Evolutionary conservation across 2,888 invertebrate species (phyloP), one percentile per base, ranked within the genome.

Genomic region (Gasteruption jaculator): DNA sequence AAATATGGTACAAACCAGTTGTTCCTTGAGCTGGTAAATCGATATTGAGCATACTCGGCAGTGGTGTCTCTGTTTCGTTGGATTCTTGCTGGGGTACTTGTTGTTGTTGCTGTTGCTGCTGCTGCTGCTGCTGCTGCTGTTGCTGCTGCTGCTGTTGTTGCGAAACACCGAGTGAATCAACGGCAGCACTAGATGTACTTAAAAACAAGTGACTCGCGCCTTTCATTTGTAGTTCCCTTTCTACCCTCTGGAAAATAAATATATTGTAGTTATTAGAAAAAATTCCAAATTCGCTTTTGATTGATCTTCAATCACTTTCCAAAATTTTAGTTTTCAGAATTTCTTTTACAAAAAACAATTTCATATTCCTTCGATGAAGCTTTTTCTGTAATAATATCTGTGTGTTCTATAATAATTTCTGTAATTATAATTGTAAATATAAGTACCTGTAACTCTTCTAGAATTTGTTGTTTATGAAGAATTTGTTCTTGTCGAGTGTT

Each of bases 401-500:
- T n/a, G n/a, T n/a, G n/a, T n/a, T n/a, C n/a, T n/a, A n/a, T n/a
- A n/a, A n/a, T n/a, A n/a, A n/a, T n/a, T n/a, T n/a, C n/a, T n/a
- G n/a, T n/a, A n/a, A n/a, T n/a, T n/a, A n/a, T n/a, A n/a, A n/a
- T 11, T 31, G 20, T 4, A 10, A 37, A 12, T n/a, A 32, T 27
- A 41, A 42, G 19, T 49, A 68, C 69, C 61, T 71, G 63, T 27
- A 70, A 46, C 65, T 85, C 85, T 57, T 84, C 83, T 21, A 84
- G 74, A 56, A 85, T 83, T 60, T 81, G 82, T 65, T 83, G 82
- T 60, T 83, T 80, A 54, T 81, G 78, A 38, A 80, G 72, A 48
- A 80, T 78, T 57, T 83, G 81, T 52, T 83, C 83, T 54, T 82
- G 76, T 45, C 71, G 63, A 40, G 65, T 52, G 40, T 52, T 61